Evolutionary conservation across 2,888 invertebrate species (phyloP).

Genomic region (Microctonus aethiopoides): DNA sequence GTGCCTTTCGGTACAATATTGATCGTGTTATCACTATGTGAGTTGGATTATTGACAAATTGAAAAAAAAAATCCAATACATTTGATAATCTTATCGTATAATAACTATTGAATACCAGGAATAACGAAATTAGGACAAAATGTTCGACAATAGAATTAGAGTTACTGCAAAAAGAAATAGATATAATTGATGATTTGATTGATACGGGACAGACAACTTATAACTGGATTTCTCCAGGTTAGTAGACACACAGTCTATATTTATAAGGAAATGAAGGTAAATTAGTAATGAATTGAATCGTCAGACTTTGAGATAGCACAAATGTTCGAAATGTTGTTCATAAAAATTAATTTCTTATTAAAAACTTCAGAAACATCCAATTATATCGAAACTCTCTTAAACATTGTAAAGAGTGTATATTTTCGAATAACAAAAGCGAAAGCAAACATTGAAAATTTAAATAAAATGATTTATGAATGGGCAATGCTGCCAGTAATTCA

Average conservation of each 20-base stretch:
- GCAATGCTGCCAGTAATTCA: constrained; percentile 79
- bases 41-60: constrained; percentile 28
- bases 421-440: constrained; percentile 77
- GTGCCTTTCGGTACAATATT: constrained; percentile 64
- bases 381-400: constrained; percentile 77
- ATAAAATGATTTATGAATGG: constrained; percentile 76
- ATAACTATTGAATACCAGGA: constrained; percentile 72
- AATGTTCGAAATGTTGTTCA: background rate
- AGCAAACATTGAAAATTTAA: constrained; percentile 73
- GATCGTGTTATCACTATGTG: constrained; percentile 58
- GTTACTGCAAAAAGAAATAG: constrained; percentile 81
- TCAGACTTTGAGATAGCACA: background rate
- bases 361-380: constrained; percentile 74
- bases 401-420: constrained; percentile 78
- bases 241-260: constrained; percentile 36
- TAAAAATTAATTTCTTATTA: background rate
- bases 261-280: background rate
- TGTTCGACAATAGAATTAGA: constrained; percentile 82
- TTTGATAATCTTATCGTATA: background rate
- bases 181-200: constrained; percentile 78
- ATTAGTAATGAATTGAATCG: background rate
- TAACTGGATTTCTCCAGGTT: constrained; percentile 87
- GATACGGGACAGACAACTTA: constrained; percentile 76
- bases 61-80: background rate
- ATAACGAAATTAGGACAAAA: constrained; percentile 82